Evolutionary conservation across 2,888 invertebrate genomes (phyloP).

Genomic region (Chydorus sphaericus): DNA sequence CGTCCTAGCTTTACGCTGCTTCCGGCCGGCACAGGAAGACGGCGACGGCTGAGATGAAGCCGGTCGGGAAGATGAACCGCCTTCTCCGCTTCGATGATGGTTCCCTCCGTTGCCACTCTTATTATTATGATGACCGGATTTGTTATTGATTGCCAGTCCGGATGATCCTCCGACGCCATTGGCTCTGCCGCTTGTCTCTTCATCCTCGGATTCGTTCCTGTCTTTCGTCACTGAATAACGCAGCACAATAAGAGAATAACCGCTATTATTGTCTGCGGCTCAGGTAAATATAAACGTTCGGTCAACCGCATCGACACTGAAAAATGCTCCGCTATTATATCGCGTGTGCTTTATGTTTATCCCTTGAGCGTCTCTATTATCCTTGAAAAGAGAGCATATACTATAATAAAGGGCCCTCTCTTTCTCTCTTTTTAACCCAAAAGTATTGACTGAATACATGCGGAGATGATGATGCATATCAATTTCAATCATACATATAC

Average conservation of each 20-base stretch:
- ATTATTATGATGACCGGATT: too few species aligned
- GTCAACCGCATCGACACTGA: neutral
- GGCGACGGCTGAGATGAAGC: neutral
- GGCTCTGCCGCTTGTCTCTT: neutral
- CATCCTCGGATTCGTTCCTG: neutral
- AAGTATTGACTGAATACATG: neutral
- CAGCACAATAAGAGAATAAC: too few species aligned
- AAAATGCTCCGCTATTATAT: too few species aligned
- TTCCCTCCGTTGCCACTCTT: neutral
- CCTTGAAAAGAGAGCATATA: too few species aligned
- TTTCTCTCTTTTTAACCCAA: neutral
- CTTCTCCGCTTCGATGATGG: neutral
- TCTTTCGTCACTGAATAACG: neutral
- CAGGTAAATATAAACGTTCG: too few species aligned
- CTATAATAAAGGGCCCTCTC: neutral
- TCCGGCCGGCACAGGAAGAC: constrained; percentile 29
- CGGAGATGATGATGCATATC: neutral
- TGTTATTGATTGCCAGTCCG: neutral
- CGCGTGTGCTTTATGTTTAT: too few species aligned
- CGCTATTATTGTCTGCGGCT: too few species aligned
- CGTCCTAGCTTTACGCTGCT: constrained; percentile 89
- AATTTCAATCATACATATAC: neutral
- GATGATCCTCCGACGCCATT: neutral
- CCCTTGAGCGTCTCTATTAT: too few species aligned
- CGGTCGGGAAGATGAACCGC: neutral